phyloP scores from a whole-genome alignment of 2,888 invertebrate genomes.

The Napeogenes sylphis region DNA sequence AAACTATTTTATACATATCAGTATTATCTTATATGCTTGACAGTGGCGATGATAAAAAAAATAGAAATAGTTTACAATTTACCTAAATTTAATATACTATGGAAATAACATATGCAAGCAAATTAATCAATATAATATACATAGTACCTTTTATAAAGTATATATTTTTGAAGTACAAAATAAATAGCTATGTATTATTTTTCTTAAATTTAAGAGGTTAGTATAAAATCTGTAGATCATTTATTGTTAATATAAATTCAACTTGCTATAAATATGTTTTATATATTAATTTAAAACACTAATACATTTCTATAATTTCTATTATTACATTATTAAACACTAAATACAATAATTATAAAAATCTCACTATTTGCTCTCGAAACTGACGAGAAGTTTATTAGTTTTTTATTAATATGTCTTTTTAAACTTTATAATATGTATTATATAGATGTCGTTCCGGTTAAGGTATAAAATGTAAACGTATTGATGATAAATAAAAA shows the following conservation, averaged over 20 bases:
- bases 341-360: conserved; percentile 41
- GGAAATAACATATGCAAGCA: too few relatives aligned
- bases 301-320: conserved; percentile 33
- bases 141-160: not conserved
- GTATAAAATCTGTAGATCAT: conserved; percentile 45
- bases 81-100: too few relatives aligned
- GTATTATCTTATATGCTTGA: too few relatives aligned
- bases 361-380: conserved; percentile 61
- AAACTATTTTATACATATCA: too few relatives aligned
- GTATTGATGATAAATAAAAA: too few relatives aligned
- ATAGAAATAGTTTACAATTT: too few relatives aligned
- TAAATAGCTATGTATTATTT: not conserved
- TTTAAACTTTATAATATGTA: conserved; percentile 10
- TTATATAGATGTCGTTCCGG: conserved; percentile 1
- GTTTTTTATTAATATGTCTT: conserved; percentile 12
- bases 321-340: conserved; percentile 30
- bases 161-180: not conserved
- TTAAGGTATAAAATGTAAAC: not conserved
- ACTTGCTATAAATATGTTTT: conserved; percentile 50
- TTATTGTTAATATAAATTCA: conserved; percentile 51
- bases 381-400: conserved; percentile 33
- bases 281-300: conserved; percentile 15
- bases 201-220: conserved; percentile 22
- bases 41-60: too few relatives aligned
- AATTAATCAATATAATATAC: too few relatives aligned